Conservation (phyloP, 2,797 vertebrate genomes). For the Mustela erminea region DNA sequence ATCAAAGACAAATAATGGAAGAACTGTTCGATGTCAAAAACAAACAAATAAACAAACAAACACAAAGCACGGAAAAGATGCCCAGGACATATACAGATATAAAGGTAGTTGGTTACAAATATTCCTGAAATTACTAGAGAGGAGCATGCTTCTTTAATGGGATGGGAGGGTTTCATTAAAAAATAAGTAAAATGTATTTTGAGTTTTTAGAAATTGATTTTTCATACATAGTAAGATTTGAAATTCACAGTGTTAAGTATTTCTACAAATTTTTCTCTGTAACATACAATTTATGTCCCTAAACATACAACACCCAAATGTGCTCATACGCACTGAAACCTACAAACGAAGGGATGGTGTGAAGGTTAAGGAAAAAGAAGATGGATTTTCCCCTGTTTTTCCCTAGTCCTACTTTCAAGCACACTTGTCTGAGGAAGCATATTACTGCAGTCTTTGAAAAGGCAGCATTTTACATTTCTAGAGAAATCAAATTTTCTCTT, state of each 20-base stretch:
- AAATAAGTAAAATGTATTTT: not conserved
- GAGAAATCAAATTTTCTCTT: conserved; percentile 69
- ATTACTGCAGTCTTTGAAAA: conserved; percentile 49
- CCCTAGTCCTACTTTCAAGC: not conserved
- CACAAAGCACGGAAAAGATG: not conserved
- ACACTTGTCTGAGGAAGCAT: conserved; percentile 46
- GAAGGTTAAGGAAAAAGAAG: not conserved
- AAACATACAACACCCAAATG: not conserved
- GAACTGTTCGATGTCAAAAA: not conserved
- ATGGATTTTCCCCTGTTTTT: not conserved
- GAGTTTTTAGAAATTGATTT: not conserved
- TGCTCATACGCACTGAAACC: not conserved
- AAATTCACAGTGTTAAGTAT: not conserved
- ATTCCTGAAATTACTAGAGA: not conserved
- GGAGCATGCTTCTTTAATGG: not conserved
- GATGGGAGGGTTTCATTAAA: not conserved
- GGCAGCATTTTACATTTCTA: conserved; percentile 49
- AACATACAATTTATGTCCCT: not conserved
- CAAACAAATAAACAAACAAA: not conserved
- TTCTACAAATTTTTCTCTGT: not conserved
- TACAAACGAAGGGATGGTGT: not conserved
- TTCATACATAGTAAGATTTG: not conserved
- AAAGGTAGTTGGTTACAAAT: not conserved
- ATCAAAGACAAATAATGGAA: not conserved
- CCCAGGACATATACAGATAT: not conserved